These are phyloP conservation scores for Megaceryle alcyon DNA, from an alignment of 2,797 vertebrate species.

Conservation along the genomic window DNA sequence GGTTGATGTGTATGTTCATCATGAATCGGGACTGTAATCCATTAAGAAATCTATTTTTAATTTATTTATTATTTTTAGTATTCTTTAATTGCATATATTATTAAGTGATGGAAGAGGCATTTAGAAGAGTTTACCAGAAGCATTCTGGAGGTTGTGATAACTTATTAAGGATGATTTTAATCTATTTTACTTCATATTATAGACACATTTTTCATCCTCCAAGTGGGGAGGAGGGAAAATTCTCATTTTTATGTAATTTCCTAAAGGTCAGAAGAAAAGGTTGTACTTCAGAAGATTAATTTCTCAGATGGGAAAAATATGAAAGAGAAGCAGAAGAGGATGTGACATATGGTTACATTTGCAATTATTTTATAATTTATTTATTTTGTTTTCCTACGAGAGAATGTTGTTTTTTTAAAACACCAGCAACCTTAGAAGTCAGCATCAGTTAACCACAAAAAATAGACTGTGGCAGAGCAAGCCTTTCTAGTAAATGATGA, in stretches of 20 bases:
- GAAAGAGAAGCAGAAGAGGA: not conserved
- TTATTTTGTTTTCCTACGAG: not conserved
- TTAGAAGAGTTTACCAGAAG: slow-evolving; percentile 6
- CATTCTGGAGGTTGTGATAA: slow-evolving; percentile 5
- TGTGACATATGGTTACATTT: not conserved
- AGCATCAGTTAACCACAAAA: not conserved
- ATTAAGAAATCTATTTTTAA: not conserved
- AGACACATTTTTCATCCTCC: not conserved
- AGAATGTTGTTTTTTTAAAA: not conserved
- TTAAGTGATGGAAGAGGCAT: not conserved
- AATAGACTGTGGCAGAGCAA: not conserved
- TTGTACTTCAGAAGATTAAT: slow-evolving; percentile 12
- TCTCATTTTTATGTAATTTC: slow-evolving; percentile 44
- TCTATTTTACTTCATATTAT: slow-evolving; percentile 11
- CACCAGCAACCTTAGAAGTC: not conserved
- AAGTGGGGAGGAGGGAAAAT: not conserved
- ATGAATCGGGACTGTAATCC: slow-evolving; percentile 1
- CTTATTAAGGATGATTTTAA: not conserved
- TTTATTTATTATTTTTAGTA: not conserved
- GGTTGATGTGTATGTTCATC: slow-evolving; percentile 27
- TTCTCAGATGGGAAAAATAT: not conserved
- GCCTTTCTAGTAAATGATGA: not conserved
- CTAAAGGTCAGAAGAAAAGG: slow-evolving; percentile 42
- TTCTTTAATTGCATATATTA: slow-evolving; percentile 35
- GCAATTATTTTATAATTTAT: slow-evolving; percentile 23